These are phyloP conservation scores for Seriola dumerili DNA, from an alignment of 2,113 vertebrate species.

Conservation along the genomic window DNA sequence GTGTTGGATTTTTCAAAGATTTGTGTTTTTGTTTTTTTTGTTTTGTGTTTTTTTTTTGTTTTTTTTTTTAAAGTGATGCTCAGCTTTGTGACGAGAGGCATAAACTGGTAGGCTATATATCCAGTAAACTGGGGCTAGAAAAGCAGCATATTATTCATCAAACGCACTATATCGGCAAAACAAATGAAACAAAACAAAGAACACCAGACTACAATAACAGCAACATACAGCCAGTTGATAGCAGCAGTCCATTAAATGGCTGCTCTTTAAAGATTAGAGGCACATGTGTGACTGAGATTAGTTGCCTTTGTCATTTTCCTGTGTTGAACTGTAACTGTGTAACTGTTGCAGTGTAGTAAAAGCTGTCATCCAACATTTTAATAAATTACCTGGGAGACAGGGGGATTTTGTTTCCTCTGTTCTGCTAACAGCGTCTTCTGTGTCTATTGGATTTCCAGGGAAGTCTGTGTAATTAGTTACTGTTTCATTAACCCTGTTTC, in stretches of 20 bases:
- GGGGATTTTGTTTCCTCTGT: conserved; percentile 85
- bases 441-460: conserved; percentile 33
- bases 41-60: no score
- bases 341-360: conserved; percentile 84
- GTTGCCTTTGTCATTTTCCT: conserved; percentile 53
- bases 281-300: conserved; percentile 65
- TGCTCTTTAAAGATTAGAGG: conserved; percentile 65
- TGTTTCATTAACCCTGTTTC: conserved; percentile 65
- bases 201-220: conserved; percentile 19
- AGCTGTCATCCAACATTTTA: conserved; percentile 89
- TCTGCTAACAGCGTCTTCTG: conserved; percentile 30
- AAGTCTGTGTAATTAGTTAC: conserved; percentile 61
- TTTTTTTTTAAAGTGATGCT: no score
- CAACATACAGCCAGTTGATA: conserved; percentile 45
- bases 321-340: conserved; percentile 29
- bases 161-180: conserved; percentile 25
- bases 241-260: conserved; percentile 72
- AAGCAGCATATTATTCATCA: conserved; percentile 52
- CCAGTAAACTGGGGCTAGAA: background rate
- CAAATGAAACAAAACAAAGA: conserved; percentile 37
- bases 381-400: conserved; percentile 89
- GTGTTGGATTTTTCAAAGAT: background rate
- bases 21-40: background rate
- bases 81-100: no score
- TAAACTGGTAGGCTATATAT: no score